These are phyloP conservation scores for Bugulina stolonifera DNA, from an alignment of 2,888 invertebrate genomes.

Conservation along the genomic window DNA sequence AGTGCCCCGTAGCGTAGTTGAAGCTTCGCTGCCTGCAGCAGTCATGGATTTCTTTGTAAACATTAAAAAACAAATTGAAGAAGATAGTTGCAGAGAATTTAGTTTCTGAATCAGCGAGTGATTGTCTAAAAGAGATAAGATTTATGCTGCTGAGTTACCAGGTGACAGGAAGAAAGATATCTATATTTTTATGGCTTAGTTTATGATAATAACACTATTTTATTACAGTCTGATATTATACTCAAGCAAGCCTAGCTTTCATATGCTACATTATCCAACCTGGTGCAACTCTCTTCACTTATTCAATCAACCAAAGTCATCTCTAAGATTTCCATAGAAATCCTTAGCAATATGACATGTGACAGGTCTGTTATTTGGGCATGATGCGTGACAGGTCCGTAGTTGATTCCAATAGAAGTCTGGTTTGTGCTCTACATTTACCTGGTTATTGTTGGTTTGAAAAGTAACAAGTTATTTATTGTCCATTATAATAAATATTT, in stretches of 20 bases:
- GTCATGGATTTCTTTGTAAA: slow-evolving; percentile 45
- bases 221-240: not conserved
- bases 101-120: not conserved
- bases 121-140: not conserved
- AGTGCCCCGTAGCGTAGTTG: slow-evolving; percentile 44
- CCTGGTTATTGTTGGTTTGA: not conserved
- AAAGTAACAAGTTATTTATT: not conserved
- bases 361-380: too few relatives aligned
- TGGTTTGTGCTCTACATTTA: too few relatives aligned
- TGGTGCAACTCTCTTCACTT: too few relatives aligned
- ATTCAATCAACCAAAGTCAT: too few relatives aligned
- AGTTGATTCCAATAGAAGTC: too few relatives aligned
- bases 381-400: too few relatives aligned
- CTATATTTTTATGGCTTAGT: not conserved
- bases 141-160: not conserved
- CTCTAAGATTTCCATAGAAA: too few relatives aligned
- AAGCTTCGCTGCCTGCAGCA: slow-evolving; percentile 46
- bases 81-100: slow-evolving; percentile 34
- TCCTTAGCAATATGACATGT: too few relatives aligned
- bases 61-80: slow-evolving; percentile 40
- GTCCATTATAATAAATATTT: not conserved
- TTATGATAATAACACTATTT: too few relatives aligned
- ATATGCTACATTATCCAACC: too few relatives aligned
- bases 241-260: not conserved
- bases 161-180: not conserved